These are phyloP conservation scores for Empidonax alnorum DNA, from an alignment of 2,113 vertebrate species.

Conservation along the genomic window DNA sequence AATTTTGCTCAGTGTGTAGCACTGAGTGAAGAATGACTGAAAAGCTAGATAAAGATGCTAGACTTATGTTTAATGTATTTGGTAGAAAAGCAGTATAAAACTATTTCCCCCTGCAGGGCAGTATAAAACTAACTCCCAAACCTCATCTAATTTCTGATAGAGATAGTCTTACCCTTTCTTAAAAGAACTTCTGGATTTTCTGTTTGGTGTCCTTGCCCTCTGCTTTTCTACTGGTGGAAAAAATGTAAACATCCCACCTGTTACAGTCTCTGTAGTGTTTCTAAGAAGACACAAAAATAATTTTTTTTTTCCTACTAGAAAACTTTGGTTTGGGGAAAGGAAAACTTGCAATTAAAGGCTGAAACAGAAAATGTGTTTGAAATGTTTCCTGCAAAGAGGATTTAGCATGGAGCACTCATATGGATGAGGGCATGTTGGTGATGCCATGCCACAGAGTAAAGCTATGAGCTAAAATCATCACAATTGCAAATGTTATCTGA, in stretches of 20 bases:
- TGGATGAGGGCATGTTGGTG: not conserved
- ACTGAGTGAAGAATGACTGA: not conserved
- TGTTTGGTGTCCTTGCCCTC: not conserved
- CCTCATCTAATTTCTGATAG: not conserved
- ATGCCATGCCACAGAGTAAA: not conserved
- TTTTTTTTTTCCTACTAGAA: not conserved
- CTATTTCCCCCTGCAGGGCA: not conserved
- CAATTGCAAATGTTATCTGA: not conserved
- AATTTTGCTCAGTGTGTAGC: conserved; percentile 44
- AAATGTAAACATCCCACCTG: not conserved
- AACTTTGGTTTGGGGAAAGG: not conserved
- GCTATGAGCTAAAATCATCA: not conserved
- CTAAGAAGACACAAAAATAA: not conserved
- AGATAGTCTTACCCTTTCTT: not conserved
- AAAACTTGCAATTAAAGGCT: not conserved
- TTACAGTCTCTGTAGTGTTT: not conserved
- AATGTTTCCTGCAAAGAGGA: not conserved
- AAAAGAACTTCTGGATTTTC: not conserved
- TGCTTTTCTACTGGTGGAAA: not conserved
- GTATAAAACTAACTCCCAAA: not conserved
- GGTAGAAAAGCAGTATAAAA: not conserved
- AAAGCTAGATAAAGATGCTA: conserved; percentile 15
- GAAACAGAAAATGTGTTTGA: not conserved
- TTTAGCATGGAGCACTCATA: not conserved
- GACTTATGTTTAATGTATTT: not conserved